Evolutionary conservation across 2,888 invertebrate species (phyloP), one percentile per base, ranked within the genome.

Genomic region (Acanthoscelides obtectus): DNA sequence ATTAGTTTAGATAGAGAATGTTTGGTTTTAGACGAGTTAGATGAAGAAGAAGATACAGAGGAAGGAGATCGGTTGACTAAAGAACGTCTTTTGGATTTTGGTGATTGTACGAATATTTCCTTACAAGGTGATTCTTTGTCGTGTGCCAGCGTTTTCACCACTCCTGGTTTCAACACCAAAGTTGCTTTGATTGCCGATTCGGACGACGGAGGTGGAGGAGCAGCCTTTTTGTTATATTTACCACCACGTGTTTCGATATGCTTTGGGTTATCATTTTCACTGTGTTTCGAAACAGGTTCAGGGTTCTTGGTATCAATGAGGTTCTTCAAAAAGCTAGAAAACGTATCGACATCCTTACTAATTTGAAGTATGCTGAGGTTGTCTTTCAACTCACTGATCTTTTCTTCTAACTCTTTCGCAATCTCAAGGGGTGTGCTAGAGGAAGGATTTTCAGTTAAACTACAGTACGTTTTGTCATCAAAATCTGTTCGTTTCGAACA

Each of bases 181-280:
- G 83, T 88, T 75, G 85, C 88, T 83, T 85, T 88, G 27, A 88
- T 86, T 67, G 75, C 25, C 19, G 67, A 20, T 21, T 67, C 70
- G 67, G 70, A 66, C 20, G 75, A 71, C 22, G 88, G 88, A 12
- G 84, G 86, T 73, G 81, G 83, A 0, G 89, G 89, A 0, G 89
- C 89, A 22, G 84, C 83, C 75, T 84, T 87, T 80, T 89, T 89
- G 72, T 87, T 81, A 75, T 89, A 89, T 77, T 84, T 87, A 8
- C 89, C 88, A 0, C 87, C 86, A 64, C 69, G 69, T 21, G 66
- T 1, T 22, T 66, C 66, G 19, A 1, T 17, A 2, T 20, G 66
- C 12, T 66, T 64, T 66, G 65, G 8, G 20, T 65, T 8, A 19
- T 22, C 64, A 64, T 22, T 64, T 20, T 21, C 22, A 20, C 22